phyloP scores from a whole-genome alignment of 2,888 invertebrate genomes.

The Pandemis heparana region DNA sequence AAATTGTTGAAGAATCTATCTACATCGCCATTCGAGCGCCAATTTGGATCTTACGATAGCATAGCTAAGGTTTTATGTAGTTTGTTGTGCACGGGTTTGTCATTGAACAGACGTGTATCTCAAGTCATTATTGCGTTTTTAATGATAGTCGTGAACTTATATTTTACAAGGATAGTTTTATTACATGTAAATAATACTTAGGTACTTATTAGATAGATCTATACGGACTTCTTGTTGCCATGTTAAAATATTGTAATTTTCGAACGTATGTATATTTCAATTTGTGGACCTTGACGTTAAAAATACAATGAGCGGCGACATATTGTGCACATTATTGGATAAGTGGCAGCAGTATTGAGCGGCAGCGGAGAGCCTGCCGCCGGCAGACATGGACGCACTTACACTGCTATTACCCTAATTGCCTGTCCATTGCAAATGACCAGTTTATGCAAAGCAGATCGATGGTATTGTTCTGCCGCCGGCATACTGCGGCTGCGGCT shows the following conservation, averaged over 20 bases:
- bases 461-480: background rate
- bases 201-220: background rate
- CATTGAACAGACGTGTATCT: conserved; percentile 10
- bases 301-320: conserved; percentile 9
- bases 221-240: background rate
- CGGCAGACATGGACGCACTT: background rate
- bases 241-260: conserved; percentile 1
- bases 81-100: background rate
- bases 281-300: conserved; percentile 16
- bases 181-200: background rate
- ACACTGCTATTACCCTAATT: conserved; percentile 15
- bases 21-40: background rate
- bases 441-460: conserved; percentile 24
- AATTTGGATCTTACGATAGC: conserved; percentile 13
- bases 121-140: conserved; percentile 14
- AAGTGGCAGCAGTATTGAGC: conserved; percentile 4
- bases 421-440: conserved; percentile 15
- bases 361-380: background rate
- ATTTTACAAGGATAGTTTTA: conserved; percentile 26
- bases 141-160: conserved; percentile 24
- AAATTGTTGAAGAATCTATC: conserved; percentile 4
- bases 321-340: background rate
- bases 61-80: background rate
- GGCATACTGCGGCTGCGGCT: background rate
- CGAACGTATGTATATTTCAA: background rate